Base-by-base conservation (phyloP, 2,888 invertebrate species). In the Ectemnius lituratus region DNA sequence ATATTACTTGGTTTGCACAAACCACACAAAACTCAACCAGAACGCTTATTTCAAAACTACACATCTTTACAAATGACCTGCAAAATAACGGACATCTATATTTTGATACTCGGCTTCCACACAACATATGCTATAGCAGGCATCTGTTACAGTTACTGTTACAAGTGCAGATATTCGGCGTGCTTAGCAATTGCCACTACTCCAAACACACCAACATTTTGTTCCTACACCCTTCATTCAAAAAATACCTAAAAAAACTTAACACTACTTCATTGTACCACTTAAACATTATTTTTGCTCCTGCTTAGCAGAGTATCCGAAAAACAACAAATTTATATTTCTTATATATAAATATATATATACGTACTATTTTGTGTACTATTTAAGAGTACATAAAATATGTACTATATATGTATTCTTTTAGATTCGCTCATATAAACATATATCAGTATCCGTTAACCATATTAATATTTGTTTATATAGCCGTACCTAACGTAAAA, bases 301-400 rank as follows among this genome's bases (percentile, higher is more conserved):
- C 85, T 80, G 82, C 85, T 83, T 83, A 80, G 84, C 85, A 83
- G 83, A 80, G 68, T 73, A 70, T 70, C 70, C 75, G 70, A 74
- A 79, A 73, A 81, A 80, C 76, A 79, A 76, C 75, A 56, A 70
- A 65, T 76, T 65, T 69, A 62, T 64, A 69, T 72, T 37, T 37
- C 37, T 37, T 37, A 56, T 72, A 69, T 72, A 23, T 73, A 66
- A 70, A 58, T 65, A 72, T 69, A 72, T 57, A 20, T 58, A 52
- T 67, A 49, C 60, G 61, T 67, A 67, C 56, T 67, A 63, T 52
- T 65, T 67, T 67, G 59, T 63, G 52, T 61, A 60, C 63, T 16
- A 28, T 28, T 37, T 60, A 23, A 60, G 37, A 37, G 37, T 37
- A 37, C 37, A 37, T 37, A 37, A 37, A 37, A 37, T 37, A 11